phyloP scores from a whole-genome alignment of 2,888 invertebrate genomes.

The Formica aserva region DNA sequence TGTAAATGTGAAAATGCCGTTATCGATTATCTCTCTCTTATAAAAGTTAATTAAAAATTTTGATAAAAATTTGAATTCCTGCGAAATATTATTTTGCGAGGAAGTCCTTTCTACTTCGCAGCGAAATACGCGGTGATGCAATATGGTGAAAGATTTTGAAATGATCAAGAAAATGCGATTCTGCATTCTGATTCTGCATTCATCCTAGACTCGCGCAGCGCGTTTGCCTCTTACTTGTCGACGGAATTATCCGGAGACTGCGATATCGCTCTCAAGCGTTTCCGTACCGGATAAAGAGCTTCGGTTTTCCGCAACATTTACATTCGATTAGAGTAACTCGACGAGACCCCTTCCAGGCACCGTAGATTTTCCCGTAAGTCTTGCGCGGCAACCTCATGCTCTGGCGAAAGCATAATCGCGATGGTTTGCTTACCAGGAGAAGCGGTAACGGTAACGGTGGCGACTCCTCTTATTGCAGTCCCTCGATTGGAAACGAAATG shows the following conservation, averaged over 20 bases:
- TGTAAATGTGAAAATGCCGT: neutral
- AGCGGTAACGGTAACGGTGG: constrained; percentile 48
- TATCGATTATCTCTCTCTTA: neutral
- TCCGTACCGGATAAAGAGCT: constrained; percentile 78
- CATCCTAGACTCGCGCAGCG: neutral
- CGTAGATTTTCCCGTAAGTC: constrained; percentile 57
- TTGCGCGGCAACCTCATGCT: constrained; percentile 37
- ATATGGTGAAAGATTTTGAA: neutral
- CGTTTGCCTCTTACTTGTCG: constrained; percentile 47
- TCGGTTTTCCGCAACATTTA: constrained; percentile 82
- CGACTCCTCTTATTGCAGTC: constrained; percentile 73
- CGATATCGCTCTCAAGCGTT: constrained; percentile 62
- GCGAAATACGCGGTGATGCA: neutral
- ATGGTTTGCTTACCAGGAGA: constrained; percentile 77
- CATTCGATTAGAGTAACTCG: constrained; percentile 80
- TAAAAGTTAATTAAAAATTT: neutral
- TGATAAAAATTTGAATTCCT: neutral
- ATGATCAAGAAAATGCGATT: constrained; percentile 7
- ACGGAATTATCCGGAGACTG: constrained; percentile 36
- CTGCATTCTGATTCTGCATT: neutral
- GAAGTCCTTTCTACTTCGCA: neutral
- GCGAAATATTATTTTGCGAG: neutral
- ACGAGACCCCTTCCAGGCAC: constrained; percentile 28
- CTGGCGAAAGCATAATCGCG: constrained; percentile 60
- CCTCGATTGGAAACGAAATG: constrained; percentile 75